These are phyloP conservation scores for Lacerta bilineata DNA, from an alignment of 2,797 vertebrate species.

Conservation along the genomic window DNA sequence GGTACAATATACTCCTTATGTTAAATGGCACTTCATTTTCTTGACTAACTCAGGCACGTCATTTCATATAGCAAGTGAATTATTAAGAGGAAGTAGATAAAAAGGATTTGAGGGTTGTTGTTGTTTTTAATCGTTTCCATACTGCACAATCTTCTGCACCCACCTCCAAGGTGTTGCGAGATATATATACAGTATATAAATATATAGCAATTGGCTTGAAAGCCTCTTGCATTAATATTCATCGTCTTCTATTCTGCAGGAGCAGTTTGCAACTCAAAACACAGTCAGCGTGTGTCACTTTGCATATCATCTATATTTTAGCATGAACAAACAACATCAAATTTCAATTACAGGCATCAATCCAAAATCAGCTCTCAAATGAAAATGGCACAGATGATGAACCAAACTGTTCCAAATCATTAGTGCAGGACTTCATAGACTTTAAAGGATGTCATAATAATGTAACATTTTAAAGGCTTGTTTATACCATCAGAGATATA, in stretches of 20 bases:
- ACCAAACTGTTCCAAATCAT: constrained; percentile 26
- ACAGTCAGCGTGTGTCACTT: constrained; percentile 44
- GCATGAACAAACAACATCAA: constrained; percentile 54
- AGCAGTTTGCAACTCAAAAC: constrained; percentile 63
- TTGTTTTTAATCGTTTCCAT: constrained; percentile 60
- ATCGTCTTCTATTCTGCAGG: constrained; percentile 58
- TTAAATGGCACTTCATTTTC: constrained; percentile 24
- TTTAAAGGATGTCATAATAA: neutral
- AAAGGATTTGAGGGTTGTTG: constrained; percentile 35
- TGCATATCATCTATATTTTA: constrained; percentile 65
- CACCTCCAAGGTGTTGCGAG: neutral
- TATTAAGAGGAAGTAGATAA: constrained; percentile 52
- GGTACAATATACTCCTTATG: neutral
- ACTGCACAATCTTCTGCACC: constrained; percentile 44
- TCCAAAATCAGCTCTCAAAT: constrained; percentile 51
- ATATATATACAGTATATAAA: neutral
- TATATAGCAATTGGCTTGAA: constrained; percentile 58
- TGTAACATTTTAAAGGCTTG: neutral
- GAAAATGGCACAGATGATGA: constrained; percentile 38
- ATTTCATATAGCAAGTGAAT: constrained; percentile 51
- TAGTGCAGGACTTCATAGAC: neutral
- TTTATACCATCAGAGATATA: neutral
- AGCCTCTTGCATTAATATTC: constrained; percentile 64
- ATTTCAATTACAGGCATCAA: constrained; percentile 62
- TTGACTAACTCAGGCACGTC: constrained; percentile 32